phyloP scores from a whole-genome alignment of 1,140 invertebrate genomes.

The Periplaneta americana region DNA sequence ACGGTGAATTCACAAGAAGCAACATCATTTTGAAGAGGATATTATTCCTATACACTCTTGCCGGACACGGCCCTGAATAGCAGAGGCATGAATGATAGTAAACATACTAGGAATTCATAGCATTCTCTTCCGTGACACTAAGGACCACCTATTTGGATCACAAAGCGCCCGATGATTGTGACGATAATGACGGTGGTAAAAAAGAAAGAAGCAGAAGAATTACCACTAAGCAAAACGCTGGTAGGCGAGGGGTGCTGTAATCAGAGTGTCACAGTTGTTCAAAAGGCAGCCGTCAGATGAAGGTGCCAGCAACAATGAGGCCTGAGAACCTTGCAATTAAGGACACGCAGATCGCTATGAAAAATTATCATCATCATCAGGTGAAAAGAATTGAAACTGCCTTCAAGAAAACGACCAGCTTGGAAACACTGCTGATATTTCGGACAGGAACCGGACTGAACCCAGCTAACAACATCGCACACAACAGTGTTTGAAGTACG shows the following conservation, averaged over 20 bases:
- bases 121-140: slow-evolving; percentile 2
- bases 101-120: neutral
- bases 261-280: neutral
- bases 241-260: neutral
- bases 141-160: slow-evolving; percentile 4
- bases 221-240: neutral
- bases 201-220: neutral
- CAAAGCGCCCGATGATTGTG: neutral
- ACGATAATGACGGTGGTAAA: neutral
- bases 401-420: no score
- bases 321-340: neutral
- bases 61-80: neutral
- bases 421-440: no score
- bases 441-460: no score
- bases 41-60: neutral
- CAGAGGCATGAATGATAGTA: slow-evolving; percentile 5
- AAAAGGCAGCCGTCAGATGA: neutral
- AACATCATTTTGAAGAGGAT: slow-evolving; percentile 16
- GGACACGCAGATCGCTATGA: no score
- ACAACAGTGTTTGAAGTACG: no score
- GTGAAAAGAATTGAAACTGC: no score
- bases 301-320: no score
- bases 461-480: no score
- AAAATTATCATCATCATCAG: no score
- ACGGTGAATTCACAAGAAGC: slow-evolving; percentile 10